Conservation (phyloP, 2,113 vertebrate species). For the Corynorhinus townsendii region DNA sequence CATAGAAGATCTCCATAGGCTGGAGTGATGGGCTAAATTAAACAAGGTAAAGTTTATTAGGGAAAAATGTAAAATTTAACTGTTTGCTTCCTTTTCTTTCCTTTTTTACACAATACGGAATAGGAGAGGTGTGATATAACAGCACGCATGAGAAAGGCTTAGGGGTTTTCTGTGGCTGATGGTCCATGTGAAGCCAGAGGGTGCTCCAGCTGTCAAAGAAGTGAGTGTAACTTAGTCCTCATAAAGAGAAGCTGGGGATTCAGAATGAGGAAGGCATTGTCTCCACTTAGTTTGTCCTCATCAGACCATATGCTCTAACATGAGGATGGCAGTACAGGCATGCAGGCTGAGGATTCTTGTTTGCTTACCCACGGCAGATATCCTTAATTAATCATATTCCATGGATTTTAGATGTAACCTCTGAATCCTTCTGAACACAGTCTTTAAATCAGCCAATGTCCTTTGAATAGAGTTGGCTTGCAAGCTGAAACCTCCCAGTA, state of each 20-base stretch:
- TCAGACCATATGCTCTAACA: not conserved
- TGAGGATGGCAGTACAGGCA: not conserved
- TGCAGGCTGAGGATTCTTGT: not conserved
- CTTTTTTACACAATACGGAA: not conserved
- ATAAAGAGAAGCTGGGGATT: not conserved
- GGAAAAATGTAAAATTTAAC: not conserved
- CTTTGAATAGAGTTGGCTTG: not conserved
- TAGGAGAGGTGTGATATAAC: not conserved
- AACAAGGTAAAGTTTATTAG: not conserved
- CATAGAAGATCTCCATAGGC: not conserved
- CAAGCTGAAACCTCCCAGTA: not conserved
- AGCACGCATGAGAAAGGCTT: not conserved
- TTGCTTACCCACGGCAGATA: not conserved
- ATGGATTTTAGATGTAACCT: not conserved
- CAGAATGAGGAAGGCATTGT: not conserved
- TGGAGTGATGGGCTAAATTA: not conserved
- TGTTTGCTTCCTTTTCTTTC: not conserved
- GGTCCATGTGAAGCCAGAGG: not conserved
- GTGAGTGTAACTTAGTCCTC: not conserved
- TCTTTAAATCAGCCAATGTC: not conserved
- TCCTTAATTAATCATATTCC: no score
- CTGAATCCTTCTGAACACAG: not conserved
- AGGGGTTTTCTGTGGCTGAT: not conserved
- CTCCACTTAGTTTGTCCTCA: not conserved
- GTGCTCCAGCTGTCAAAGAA: not conserved